A percentile compares a stretch with the other conserved stretches of the same genome.
These are phyloP conservation scores for Poecilia velifera DNA, from an alignment of 2,797 vertebrate species.

Conservation along the genomic window DNA sequence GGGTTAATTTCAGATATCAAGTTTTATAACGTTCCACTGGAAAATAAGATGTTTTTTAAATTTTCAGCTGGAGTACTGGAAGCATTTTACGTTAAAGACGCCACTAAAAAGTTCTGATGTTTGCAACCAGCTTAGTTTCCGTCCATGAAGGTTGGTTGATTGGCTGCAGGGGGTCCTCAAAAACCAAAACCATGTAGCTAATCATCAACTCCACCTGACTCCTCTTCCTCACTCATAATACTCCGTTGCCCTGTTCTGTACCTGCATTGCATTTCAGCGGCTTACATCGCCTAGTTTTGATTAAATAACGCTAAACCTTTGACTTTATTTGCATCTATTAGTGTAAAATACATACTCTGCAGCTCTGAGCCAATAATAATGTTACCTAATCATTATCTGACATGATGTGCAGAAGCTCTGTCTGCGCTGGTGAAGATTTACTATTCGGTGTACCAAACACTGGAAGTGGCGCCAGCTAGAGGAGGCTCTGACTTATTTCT, in stretches of 20 bases:
- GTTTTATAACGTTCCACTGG: background rate
- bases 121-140: background rate
- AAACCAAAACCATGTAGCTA: background rate
- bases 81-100: background rate
- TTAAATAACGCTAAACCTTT: background rate
- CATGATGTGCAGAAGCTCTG: background rate
- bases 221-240: background rate
- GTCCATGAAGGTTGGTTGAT: background rate
- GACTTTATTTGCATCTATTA: background rate
- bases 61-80: background rate
- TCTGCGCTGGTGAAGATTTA: background rate
- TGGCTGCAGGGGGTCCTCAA: background rate
- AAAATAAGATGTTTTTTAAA: background rate
- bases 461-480: background rate
- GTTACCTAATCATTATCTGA: background rate
- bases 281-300: background rate
- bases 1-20: background rate
- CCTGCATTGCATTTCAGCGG: background rate
- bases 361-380: background rate
- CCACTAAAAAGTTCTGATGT: background rate
- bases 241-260: background rate
- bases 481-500: background rate
- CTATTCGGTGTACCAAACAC: background rate
- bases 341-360: background rate
- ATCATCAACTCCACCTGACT: background rate